phyloP scores from a whole-genome alignment of 2,113 vertebrate species.

The Vulpes ferrilata region DNA sequence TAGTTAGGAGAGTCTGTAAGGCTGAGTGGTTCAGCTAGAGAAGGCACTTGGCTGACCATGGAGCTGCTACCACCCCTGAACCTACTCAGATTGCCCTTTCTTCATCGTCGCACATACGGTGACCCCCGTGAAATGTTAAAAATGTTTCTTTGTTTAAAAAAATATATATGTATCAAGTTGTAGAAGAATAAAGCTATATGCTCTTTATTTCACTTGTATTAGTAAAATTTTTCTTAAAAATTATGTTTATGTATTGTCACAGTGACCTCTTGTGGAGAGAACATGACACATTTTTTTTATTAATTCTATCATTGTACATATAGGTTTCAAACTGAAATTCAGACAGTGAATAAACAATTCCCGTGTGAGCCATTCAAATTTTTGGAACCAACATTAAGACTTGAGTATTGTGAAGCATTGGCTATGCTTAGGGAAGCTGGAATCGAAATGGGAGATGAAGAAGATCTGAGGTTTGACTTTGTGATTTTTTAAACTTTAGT shows the following conservation, averaged over 20 bases:
- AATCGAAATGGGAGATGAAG: conserved; percentile 98
- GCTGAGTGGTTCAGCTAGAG: not conserved
- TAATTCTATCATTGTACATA: conserved; percentile 36
- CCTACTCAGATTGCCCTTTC: not conserved
- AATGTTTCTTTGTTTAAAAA: not conserved
- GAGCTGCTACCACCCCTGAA: not conserved
- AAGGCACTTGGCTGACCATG: not conserved
- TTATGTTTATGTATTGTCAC: conserved; percentile 72
- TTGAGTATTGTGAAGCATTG: conserved; percentile 95
- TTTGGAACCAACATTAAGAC: conserved; percentile 97
- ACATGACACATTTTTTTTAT: conserved; percentile 31
- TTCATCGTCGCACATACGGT: not conserved
- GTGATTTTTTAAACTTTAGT: conserved; percentile 55
- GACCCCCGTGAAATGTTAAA: not conserved
- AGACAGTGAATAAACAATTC: conserved; percentile 95
- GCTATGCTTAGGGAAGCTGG: conserved; percentile 97
- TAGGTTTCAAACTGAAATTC: conserved; percentile 98
- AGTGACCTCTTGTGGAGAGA: conserved; percentile 86
- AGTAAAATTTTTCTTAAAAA: not conserved
- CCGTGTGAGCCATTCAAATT: conserved; percentile 98
- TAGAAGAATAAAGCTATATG: not conserved
- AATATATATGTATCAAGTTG: not conserved
- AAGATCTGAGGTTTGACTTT: conserved; percentile 95
- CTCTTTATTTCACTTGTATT: not conserved
- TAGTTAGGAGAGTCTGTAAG: not conserved